A percentile compares a stretch with the other conserved stretches of the same genome.
These are phyloP conservation scores for Sipunculus nudus DNA, from an alignment of 2,888 invertebrate species.

Conservation along the genomic window DNA sequence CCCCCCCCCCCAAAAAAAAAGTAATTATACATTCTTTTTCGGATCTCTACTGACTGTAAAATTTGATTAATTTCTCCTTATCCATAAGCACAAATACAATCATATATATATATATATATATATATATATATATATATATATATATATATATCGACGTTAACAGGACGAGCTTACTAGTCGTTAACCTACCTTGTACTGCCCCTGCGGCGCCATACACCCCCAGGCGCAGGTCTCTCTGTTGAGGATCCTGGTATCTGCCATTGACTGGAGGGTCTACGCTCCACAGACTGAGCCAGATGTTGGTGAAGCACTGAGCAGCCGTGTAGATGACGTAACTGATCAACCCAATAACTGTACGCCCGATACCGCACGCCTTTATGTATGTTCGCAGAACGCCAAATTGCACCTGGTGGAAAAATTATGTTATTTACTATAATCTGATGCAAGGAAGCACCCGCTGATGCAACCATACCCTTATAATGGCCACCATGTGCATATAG, in stretches of 20 bases:
- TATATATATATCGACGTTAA: no score
- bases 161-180: no score
- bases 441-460: no score
- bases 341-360: constrained; percentile 45
- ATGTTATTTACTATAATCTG: not conserved
- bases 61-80: no score
- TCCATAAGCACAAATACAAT: no score
- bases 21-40: no score
- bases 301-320: constrained; percentile 19
- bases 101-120: no score
- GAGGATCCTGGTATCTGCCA: constrained; percentile 41
- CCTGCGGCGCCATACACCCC: constrained; percentile 68
- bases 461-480: no score
- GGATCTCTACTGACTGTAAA: no score
- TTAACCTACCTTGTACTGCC: constrained; percentile 24
- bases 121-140: no score
- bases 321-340: constrained; percentile 22
- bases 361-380: constrained; percentile 51
- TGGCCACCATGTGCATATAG: no score
- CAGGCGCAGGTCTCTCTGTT: constrained; percentile 59
- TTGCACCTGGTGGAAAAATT: constrained; percentile 54
- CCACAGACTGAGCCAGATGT: constrained; percentile 51
- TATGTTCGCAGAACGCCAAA: constrained; percentile 56
- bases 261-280: constrained; percentile 34
- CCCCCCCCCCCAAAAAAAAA: no score